Percentiles rank a stretch among this genome's conserved stretches.
Evolutionary conservation across 2,888 invertebrate genomes (phyloP).

Genomic region (Ormia ochracea): DNA sequence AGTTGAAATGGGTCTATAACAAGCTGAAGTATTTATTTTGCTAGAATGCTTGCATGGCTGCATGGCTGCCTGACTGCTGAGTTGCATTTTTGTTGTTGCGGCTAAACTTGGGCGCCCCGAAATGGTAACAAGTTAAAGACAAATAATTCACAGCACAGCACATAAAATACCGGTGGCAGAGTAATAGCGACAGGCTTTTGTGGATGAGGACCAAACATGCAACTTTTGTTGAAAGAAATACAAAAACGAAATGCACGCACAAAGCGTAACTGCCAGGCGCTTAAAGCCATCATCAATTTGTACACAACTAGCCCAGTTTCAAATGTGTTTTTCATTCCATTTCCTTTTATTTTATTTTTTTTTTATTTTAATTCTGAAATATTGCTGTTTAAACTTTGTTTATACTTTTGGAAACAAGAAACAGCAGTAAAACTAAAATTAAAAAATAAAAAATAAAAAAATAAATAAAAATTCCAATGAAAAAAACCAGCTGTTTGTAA

Average conservation of each 20-base stretch:
- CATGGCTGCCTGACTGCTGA: background rate
- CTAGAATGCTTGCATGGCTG: slow-evolving; percentile 21
- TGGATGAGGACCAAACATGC: background rate
- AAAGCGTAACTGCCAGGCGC: slow-evolving; percentile 57
- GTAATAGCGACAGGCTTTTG: slow-evolving; percentile 32
- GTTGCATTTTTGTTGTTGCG: slow-evolving; percentile 28
- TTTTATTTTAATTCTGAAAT: slow-evolving; percentile 23
- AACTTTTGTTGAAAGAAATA: background rate
- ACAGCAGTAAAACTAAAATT: background rate
- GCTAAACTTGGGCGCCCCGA: slow-evolving; percentile 60
- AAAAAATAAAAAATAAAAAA: background rate
- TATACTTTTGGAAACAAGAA: background rate
- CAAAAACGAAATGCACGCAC: slow-evolving; percentile 17
- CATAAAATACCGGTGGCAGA: slow-evolving; percentile 43
- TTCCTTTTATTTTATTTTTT: background rate
- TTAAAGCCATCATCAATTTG: slow-evolving; percentile 57
- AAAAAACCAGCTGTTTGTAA: background rate
- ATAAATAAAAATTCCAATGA: too few relatives aligned
- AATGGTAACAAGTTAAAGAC: slow-evolving; percentile 61
- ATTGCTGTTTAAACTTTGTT: slow-evolving; percentile 30
- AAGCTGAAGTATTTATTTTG: background rate
- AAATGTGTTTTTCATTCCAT: background rate
- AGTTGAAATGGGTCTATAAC: background rate
- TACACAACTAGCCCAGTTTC: slow-evolving; percentile 58
- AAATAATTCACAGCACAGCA: slow-evolving; percentile 54